Percentiles rank a stretch among this genome's conserved stretches.
phyloP scores from a whole-genome alignment of 1,140 invertebrate species.

The Penaeus japonicus region DNA sequence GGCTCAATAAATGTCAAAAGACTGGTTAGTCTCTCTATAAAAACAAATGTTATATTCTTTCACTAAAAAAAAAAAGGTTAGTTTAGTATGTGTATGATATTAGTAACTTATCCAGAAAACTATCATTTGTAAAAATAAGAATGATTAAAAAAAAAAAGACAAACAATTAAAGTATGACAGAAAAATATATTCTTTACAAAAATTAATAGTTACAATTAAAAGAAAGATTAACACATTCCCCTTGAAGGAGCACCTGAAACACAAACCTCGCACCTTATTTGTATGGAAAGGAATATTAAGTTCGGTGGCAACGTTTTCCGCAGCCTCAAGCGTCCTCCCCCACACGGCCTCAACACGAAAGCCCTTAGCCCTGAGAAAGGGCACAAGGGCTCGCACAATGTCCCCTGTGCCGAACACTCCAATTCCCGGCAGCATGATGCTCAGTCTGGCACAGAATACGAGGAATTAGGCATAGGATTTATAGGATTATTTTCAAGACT shows the following conservation, averaged over 20 bases:
- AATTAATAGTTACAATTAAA: too few relatives aligned
- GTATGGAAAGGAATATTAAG: constrained; percentile 90
- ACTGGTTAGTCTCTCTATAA: too few relatives aligned
- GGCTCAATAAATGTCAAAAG: too few relatives aligned
- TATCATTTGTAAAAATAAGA: too few relatives aligned
- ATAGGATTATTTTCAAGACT: not conserved
- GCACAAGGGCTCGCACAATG: constrained; percentile 87
- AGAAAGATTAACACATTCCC: too few relatives aligned
- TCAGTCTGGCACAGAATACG: not conserved
- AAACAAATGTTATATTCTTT: too few relatives aligned
- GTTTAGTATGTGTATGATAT: too few relatives aligned
- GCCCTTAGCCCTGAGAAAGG: constrained; percentile 82
- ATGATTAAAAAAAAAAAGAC: too few relatives aligned
- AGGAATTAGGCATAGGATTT: not conserved
- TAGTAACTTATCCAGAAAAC: too few relatives aligned
- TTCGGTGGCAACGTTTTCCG: constrained; percentile 79
- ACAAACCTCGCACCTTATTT: constrained; percentile 79
- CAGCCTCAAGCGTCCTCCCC: constrained; percentile 84
- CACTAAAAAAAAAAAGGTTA: too few relatives aligned
- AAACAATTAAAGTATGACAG: too few relatives aligned
- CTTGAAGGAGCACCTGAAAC: not conserved
- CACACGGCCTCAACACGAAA: constrained; percentile 85
- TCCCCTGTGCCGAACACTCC: constrained; percentile 93
- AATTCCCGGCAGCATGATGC: constrained; percentile 83
- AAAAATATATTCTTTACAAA: too few relatives aligned